Evolutionary conservation across 2,888 invertebrate genomes (phyloP), one percentile per base, ranked within the genome.

Genomic region (Lithophane ornitopus): DNA sequence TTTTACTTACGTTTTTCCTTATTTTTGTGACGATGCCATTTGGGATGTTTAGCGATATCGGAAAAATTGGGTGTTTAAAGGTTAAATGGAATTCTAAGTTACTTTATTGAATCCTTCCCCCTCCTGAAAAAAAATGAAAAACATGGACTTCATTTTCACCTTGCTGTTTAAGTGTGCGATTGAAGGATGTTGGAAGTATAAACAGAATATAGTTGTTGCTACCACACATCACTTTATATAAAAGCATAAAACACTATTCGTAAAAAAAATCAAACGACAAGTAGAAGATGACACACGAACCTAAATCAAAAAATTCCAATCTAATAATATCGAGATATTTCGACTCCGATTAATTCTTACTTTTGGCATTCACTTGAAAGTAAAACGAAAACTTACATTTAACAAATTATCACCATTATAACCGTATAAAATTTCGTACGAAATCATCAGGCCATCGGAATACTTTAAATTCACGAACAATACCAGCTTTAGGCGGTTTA

Each of bases 1-100:
- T 91, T 91, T 89, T 86, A 87, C 82, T 82, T 84, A 77, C 81
- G 80, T 80, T 88, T 88, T 88, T 86, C 84, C 76, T 87, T 88
- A 83, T 81, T 86, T 87, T 84, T 82, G 79, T 84, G 71, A 79
- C 70, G 71, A 78, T 71, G 73, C 75, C 61, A 62, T 76, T 76
- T 70, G 26, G 63, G 65, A 81, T 76, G 49, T 44, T 80, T 46
- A 69, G 74, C 28, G 83, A 70, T 70, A 73, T 52, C 22, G 12
- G 19, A 28, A 12, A 56, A 19, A 59, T 72, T 49, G 14, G 62
- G 39, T 70, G 39, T 61, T 70, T 59, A 44, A 52, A 39, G 9
- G 22, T 4, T 59, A 44, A 56, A 46, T 56, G n/a, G 16, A 34
- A 56, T 56, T 46, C 8, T 49, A 77, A 46, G n/a, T 0, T 58